phyloP scores from a whole-genome alignment of 2,113 vertebrate genomes.

The Tamias sibiricus region DNA sequence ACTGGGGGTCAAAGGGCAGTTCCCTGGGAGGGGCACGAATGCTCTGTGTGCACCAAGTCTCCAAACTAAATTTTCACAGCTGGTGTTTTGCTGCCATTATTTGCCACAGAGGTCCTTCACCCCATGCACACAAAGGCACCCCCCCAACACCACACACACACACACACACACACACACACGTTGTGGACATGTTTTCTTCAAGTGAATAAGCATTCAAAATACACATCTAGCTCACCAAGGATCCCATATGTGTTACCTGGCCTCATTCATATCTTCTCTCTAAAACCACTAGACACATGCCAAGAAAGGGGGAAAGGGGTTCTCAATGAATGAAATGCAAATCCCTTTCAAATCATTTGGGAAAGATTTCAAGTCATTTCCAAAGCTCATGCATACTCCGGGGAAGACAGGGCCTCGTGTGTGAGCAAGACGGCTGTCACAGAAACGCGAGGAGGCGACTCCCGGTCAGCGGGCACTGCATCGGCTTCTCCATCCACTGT shows the following conservation, averaged over 20 bases:
- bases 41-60: not conserved
- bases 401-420: no score
- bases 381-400: not conserved
- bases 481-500: not conserved
- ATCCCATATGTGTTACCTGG: not conserved
- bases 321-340: not conserved
- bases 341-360: not conserved
- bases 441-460: rapidly evolving
- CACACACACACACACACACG: not conserved
- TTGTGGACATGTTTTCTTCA: not conserved
- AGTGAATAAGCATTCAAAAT: not conserved
- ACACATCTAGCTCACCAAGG: not conserved
- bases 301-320: not conserved
- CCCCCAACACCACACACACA: no score
- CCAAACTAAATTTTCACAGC: not conserved
- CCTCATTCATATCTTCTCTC: not conserved
- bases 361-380: not conserved
- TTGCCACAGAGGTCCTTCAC: not conserved
- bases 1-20: rapidly evolving
- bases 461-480: rapidly evolving
- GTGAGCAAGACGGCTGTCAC: not conserved
- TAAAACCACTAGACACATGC: not conserved
- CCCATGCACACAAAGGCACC: rapidly evolving
- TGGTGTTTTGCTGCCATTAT: not conserved
- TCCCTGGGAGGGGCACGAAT: not conserved